Evolutionary conservation across 2,797 vertebrate genomes (phyloP).

Genomic region (Falco peregrinus): DNA sequence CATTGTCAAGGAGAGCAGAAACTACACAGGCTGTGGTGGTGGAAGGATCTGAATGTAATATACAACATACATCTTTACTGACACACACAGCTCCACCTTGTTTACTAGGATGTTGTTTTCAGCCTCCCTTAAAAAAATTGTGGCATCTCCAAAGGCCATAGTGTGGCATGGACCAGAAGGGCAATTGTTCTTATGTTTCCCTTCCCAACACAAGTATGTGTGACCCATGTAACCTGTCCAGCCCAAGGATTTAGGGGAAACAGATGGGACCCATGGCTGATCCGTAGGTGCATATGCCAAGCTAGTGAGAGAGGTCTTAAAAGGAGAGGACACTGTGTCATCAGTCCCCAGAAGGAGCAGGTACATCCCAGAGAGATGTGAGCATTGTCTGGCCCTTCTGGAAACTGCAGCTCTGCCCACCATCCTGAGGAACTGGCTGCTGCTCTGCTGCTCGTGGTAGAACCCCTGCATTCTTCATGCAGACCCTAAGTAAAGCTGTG

Average conservation of each 20-base stretch:
- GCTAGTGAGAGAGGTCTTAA: neutral
- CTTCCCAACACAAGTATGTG: neutral
- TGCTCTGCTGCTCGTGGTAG: neutral
- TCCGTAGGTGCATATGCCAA: neutral
- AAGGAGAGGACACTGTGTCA: neutral
- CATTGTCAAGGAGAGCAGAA: neutral
- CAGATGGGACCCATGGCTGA: rapidly evolving
- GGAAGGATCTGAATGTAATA: neutral
- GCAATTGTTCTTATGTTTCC: neutral
- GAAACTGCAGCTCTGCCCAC: neutral
- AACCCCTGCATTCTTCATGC: neutral
- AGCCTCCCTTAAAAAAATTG: neutral
- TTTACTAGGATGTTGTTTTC: neutral
- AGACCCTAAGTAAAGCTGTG: neutral
- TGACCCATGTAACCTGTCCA: neutral
- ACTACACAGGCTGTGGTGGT: neutral
- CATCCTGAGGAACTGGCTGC: neutral
- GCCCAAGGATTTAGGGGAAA: neutral
- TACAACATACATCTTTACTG: neutral
- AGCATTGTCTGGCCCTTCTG: neutral
- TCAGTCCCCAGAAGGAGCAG: neutral
- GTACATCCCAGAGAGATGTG: neutral
- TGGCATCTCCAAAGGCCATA: neutral
- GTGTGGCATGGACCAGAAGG: neutral
- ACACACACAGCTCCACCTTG: neutral